Percentiles rank a stretch among this genome's conserved stretches.
Conservation (phyloP, 2,113 vertebrate genomes). For the Anarhynchus alexandrinus region DNA sequence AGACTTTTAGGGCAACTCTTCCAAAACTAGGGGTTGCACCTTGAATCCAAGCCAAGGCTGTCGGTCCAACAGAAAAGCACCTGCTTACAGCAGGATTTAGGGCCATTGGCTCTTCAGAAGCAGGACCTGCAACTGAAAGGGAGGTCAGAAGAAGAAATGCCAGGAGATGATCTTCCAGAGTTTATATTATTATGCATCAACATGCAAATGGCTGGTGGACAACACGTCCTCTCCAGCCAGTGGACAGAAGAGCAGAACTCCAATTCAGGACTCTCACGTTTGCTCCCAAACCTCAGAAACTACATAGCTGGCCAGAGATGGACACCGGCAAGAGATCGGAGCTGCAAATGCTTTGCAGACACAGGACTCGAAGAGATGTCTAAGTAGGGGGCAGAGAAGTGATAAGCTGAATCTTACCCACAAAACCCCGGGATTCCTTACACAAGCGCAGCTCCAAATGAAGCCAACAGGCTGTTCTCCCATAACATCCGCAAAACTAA, state of each 20-base stretch:
- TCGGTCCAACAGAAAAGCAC: neutral
- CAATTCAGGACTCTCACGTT: neutral
- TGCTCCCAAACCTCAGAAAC: neutral
- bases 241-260: neutral
- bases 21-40: neutral
- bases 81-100: neutral
- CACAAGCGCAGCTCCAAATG: neutral
- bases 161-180: neutral
- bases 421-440: neutral
- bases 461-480: neutral
- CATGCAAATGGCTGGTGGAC: neutral
- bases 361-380: neutral
- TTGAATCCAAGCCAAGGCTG: neutral
- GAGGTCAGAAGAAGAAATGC: neutral
- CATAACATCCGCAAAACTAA: neutral
- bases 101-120: neutral
- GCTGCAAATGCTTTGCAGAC: neutral
- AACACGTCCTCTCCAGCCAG: neutral
- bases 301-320: neutral
- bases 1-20: neutral
- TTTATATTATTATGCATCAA: neutral
- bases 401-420: neutral
- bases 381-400: neutral
- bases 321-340: neutral
- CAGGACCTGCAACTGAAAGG: neutral